phyloP scores from a whole-genome alignment of 2,797 vertebrate genomes.

The Xenentodon cancila region DNA sequence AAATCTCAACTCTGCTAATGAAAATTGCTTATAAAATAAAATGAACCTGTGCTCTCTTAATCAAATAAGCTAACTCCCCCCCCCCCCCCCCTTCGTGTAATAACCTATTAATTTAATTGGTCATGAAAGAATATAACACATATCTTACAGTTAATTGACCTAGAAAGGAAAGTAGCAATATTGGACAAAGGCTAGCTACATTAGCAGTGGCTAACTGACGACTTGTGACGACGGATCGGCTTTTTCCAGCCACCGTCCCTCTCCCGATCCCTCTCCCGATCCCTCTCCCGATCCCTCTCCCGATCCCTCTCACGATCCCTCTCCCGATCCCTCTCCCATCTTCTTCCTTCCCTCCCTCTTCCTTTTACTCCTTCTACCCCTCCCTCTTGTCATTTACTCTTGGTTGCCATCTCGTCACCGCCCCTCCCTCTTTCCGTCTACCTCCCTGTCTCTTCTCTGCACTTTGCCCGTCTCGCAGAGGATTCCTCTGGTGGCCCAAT shows the following conservation, averaged over 20 bases:
- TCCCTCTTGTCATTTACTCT: constrained; percentile 71
- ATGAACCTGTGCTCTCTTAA: constrained; percentile 97
- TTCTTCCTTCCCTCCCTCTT: constrained; percentile 24
- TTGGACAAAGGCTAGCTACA: constrained; percentile 89
- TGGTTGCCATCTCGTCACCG: constrained; percentile 74
- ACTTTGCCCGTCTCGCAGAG: constrained; percentile 83
- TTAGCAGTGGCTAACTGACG: constrained; percentile 57
- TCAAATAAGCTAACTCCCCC: constrained; percentile 95
- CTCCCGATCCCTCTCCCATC: constrained; percentile 44
- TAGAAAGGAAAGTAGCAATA: constrained; percentile 97
- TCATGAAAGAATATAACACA: constrained; percentile 97
- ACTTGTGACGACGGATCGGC: constrained; percentile 56
- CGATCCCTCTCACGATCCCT: constrained; percentile 58
- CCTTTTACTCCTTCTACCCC: constrained; percentile 64
- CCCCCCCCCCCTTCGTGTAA: constrained; percentile 74
- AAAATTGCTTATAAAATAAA: constrained; percentile 99
- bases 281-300: constrained; percentile 43
- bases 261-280: constrained; percentile 60
- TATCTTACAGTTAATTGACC: constrained; percentile 99
- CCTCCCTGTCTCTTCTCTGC: constrained; percentile 54
- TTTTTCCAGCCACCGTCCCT: constrained; percentile 64
- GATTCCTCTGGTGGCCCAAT: constrained; percentile 88
- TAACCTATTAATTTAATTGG: constrained; percentile 99
- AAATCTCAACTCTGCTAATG: constrained; percentile 90
- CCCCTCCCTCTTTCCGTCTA: constrained; percentile 71